phyloP scores from a whole-genome alignment of 2,797 vertebrate species.

The Corythornis leucogaster region DNA sequence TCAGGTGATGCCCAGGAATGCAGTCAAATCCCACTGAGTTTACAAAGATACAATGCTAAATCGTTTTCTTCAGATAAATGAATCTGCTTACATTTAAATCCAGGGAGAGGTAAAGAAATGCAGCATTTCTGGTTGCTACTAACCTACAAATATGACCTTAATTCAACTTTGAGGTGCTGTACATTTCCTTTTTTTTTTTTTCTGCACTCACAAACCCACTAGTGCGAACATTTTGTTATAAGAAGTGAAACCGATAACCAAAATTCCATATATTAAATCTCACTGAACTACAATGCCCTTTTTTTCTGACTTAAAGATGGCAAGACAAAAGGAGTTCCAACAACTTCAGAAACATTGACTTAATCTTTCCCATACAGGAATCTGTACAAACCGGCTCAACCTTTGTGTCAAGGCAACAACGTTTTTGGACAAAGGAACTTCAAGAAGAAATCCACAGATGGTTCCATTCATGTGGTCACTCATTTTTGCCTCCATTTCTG shows the following conservation, averaged over 20 bases:
- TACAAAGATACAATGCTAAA: not conserved
- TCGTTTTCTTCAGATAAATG: not conserved
- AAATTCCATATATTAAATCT: not conserved
- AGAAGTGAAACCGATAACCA: fast-evolving
- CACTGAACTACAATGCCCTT: fast-evolving
- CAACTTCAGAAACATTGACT: not conserved
- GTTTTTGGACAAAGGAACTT: not conserved
- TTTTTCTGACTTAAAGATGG: not conserved
- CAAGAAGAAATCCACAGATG: not conserved
- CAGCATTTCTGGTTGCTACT: not conserved
- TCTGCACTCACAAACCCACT: not conserved
- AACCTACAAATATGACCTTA: not conserved
- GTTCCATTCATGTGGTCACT: not conserved
- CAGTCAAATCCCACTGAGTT: not conserved
- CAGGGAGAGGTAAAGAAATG: not conserved
- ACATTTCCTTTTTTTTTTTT: not conserved
- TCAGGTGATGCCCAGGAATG: not conserved
- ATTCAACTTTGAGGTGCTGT: not conserved
- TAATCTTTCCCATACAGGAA: not conserved
- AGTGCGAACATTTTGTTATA: not conserved
- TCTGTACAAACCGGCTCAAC: fast-evolving
- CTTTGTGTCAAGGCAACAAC: not conserved
- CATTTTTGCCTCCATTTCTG: not conserved
- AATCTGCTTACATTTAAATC: not conserved
- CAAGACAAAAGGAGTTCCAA: not conserved